Conservation (phyloP, 2,797 vertebrate species). For the Stomatorhinus walkeri region DNA sequence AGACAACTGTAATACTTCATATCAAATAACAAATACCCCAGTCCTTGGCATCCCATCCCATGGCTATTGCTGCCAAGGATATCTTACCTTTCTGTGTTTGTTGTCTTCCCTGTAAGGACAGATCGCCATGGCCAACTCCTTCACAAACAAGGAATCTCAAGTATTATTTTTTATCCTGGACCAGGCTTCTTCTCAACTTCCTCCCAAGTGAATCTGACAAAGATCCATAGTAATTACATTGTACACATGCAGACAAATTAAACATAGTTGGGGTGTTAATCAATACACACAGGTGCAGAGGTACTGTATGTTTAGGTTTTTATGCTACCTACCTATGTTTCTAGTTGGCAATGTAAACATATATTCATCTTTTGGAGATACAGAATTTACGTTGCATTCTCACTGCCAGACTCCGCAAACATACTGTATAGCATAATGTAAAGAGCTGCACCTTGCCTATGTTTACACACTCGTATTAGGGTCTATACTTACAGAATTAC, state of each 20-base stretch:
- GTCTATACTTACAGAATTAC: background rate
- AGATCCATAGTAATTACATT: background rate
- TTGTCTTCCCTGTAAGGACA: background rate
- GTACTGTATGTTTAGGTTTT: background rate
- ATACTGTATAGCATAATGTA: background rate
- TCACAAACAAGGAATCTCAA: background rate
- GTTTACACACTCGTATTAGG: background rate
- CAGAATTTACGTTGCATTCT: background rate
- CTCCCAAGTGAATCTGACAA: background rate
- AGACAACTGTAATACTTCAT: background rate
- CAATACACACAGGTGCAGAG: background rate
- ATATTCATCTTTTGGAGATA: background rate
- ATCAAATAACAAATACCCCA: background rate
- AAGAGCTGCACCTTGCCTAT: background rate
- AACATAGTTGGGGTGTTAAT: background rate
- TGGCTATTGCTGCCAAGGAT: background rate
- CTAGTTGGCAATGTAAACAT: background rate
- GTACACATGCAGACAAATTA: background rate
- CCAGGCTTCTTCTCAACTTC: background rate
- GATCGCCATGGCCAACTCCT: background rate
- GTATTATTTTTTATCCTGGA: background rate
- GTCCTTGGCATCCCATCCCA: background rate
- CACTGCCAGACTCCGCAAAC: background rate
- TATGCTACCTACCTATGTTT: background rate
- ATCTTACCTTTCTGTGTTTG: background rate